phyloP scores from a whole-genome alignment of 2,113 vertebrate species.

The Indicator maculatus region DNA sequence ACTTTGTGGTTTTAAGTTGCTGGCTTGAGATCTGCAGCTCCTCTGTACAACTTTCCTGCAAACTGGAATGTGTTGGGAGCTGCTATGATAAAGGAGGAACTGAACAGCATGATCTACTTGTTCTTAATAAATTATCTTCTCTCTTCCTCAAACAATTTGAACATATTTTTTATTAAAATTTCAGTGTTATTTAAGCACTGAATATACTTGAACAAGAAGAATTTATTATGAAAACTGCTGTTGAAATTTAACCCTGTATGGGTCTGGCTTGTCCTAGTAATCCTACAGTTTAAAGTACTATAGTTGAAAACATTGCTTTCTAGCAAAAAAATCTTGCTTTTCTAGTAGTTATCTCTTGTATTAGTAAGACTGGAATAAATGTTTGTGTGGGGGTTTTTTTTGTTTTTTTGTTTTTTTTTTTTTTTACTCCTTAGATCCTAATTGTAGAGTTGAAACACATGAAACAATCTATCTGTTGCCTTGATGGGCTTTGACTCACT shows the following conservation, averaged over 20 bases:
- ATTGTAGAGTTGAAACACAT: neutral
- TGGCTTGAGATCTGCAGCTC: neutral
- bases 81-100: neutral
- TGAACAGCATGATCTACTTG: neutral
- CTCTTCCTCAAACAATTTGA: neutral
- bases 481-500: fast-evolving
- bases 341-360: neutral
- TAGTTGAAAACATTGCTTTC: neutral
- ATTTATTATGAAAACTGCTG: neutral
- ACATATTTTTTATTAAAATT: neutral
- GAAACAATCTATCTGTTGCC: neutral
- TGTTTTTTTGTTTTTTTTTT: neutral
- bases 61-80: neutral
- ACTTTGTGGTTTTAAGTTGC: neutral
- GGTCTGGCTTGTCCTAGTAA: neutral
- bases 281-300: neutral
- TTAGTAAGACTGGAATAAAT: neutral
- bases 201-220: neutral
- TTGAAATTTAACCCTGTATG: neutral
- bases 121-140: neutral
- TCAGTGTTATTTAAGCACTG: neutral
- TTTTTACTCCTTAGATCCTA: neutral
- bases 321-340: neutral
- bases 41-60: neutral
- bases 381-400: too few species aligned